Conservation (phyloP, 2,888 invertebrate species). For the Catocala sponsa region DNA sequence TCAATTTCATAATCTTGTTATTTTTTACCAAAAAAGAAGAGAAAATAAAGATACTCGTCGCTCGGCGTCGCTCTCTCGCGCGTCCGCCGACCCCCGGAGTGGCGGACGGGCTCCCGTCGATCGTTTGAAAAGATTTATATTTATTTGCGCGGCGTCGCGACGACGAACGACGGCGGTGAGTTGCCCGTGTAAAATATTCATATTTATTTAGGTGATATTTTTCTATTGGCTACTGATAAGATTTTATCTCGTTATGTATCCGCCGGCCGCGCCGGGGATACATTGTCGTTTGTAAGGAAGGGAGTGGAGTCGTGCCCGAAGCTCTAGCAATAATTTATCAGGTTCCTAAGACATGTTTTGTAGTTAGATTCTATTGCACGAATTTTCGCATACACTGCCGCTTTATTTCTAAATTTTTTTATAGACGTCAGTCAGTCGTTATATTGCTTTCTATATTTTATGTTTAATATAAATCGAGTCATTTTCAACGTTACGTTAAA, state of each 20-base stretch:
- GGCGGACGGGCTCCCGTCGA: slow-evolving; percentile 49
- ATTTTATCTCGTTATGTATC: slow-evolving; percentile 83
- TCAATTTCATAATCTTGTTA: slow-evolving; percentile 82
- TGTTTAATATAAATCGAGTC: slow-evolving; percentile 68
- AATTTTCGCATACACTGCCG: slow-evolving; percentile 87
- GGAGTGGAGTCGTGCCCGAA: slow-evolving; percentile 71
- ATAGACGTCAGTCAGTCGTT: slow-evolving; percentile 72
- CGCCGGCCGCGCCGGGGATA: slow-evolving; percentile 72
- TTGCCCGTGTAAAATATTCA: slow-evolving; percentile 76
- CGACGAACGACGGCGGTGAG: slow-evolving; percentile 58
- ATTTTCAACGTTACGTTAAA: slow-evolving; percentile 81
- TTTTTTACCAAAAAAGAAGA: slow-evolving; percentile 81
- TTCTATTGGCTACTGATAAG: slow-evolving; percentile 88
- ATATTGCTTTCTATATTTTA: slow-evolving; percentile 77
- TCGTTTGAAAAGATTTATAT: slow-evolving; percentile 57
- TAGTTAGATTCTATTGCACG: slow-evolving; percentile 88
- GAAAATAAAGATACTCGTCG: slow-evolving; percentile 64
- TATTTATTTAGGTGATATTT: slow-evolving; percentile 88
- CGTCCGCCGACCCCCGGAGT: slow-evolving; percentile 30
- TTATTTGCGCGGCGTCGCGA: slow-evolving; percentile 61
- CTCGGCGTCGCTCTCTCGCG: slow-evolving; percentile 43
- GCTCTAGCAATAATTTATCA: slow-evolving; percentile 88
- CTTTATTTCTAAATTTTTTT: slow-evolving; percentile 81
- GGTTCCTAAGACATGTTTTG: slow-evolving; percentile 88
- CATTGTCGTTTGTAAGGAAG: slow-evolving; percentile 71